phyloP scores from a whole-genome alignment of 2,888 invertebrate genomes.

The Cenopis cana region DNA sequence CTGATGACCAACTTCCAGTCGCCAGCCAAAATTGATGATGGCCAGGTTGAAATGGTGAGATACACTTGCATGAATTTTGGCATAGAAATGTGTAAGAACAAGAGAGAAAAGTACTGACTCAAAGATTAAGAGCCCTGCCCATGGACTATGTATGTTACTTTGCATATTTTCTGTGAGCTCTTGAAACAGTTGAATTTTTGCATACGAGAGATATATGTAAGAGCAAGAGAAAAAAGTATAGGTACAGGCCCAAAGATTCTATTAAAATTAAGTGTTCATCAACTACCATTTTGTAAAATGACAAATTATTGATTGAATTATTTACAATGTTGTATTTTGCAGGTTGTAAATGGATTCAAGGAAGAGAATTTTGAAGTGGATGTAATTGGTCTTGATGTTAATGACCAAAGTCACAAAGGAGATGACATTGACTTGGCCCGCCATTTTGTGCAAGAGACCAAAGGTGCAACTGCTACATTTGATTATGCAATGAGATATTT shows the following conservation, averaged over 20 bases:
- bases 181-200: too few species aligned
- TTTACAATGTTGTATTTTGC: constrained; percentile 45
- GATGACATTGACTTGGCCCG: constrained; percentile 64
- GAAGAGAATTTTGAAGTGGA: constrained; percentile 85
- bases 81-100: too few species aligned
- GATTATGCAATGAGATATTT: constrained; percentile 86
- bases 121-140: too few species aligned
- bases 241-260: too few species aligned
- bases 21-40: constrained; percentile 72
- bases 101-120: too few species aligned
- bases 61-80: not conserved
- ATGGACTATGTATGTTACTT: too few species aligned
- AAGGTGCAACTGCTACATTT: constrained; percentile 81
- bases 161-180: too few species aligned
- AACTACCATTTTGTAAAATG: too few species aligned
- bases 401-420: constrained; percentile 66
- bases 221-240: too few species aligned
- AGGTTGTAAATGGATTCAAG: constrained; percentile 83
- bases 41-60: constrained; percentile 73
- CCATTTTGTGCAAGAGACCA: constrained; percentile 72
- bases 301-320: not conserved
- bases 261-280: too few species aligned
- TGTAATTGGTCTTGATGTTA: constrained; percentile 85
- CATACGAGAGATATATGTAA: too few species aligned
- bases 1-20: constrained; percentile 87